These are phyloP conservation scores for Drosophila azteca DNA, from an alignment of 1,140 invertebrate genomes.

Conservation along the genomic window DNA sequence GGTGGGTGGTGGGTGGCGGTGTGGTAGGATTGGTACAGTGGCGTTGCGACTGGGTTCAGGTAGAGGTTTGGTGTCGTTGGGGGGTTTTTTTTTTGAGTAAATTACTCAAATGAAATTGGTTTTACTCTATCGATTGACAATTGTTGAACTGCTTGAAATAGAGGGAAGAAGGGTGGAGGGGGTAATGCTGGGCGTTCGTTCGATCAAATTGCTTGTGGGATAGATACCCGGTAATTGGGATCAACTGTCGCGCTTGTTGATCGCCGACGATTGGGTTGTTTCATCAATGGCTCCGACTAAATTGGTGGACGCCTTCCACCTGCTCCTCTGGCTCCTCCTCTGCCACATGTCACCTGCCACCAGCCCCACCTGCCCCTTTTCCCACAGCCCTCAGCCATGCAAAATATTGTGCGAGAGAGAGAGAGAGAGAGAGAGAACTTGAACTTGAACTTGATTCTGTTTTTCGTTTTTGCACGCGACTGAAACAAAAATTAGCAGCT, in stretches of 20 bases:
- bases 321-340: not conserved
- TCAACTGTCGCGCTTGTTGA: constrained; percentile 46
- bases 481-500: constrained; percentile 43
- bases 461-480: constrained; percentile 35
- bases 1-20: not conserved
- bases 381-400: not conserved
- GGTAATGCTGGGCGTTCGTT: constrained; percentile 14
- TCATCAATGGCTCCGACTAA: constrained; percentile 13
- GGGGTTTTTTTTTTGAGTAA: constrained; percentile 32
- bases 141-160: constrained; percentile 45
- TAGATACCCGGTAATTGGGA: constrained; percentile 49
- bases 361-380: too few relatives aligned
- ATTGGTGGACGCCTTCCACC: constrained; percentile 14
- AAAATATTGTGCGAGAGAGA: constrained; percentile 16
- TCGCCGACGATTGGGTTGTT: constrained; percentile 25
- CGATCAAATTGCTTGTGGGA: constrained; percentile 61
- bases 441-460: constrained; percentile 65
- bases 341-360: too few relatives aligned
- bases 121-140: constrained; percentile 62
- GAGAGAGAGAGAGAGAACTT: constrained; percentile 16
- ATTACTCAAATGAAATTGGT: constrained; percentile 64
- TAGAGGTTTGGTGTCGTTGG: constrained; percentile 19
- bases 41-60: constrained; percentile 14
- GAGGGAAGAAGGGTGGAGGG: too few relatives aligned
- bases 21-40: constrained; percentile 14